Base-by-base conservation (phyloP, 1,140 invertebrate species). In the Xylocopa sonorina region DNA sequence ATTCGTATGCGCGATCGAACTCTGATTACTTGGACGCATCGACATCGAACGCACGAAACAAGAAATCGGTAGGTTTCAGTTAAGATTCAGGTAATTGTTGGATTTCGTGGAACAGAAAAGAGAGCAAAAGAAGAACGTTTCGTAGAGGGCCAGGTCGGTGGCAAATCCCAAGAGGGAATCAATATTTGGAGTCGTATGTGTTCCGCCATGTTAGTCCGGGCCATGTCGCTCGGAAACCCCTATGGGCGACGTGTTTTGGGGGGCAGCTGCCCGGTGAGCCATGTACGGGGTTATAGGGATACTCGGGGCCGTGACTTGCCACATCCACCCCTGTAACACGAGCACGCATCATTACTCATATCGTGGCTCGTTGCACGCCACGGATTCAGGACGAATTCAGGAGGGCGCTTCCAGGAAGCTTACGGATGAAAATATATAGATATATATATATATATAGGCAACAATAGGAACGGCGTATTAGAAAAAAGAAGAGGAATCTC, bases 271-370 rank as follows among this genome's bases (percentile, higher is more conserved):
- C 81, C 53, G 74, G 78, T 71, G 66, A 80, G 80, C 67, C 72
- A 72, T 80, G 81, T 82, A 86, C 63, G 77, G 87, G 83, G 76
- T 88, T 86, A 83, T 63, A 86, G 87, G 88, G 88, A 89, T 90
- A 91, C 90, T 91, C 86, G 88, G 89, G 72, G 88, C 86, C 87
- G 86, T 92, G 91, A 92, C 91, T 91, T 90, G 90, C 90, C 62
- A 90, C 78, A 92, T 88, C 87, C 82, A 89, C 90, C 91, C 90
- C 90, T 89, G 58, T 85, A 89, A 91, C 86, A 88, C 86, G 88
- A 87, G 89, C 91, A 92, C 91, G 90, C 91, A 92, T 91, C 91
- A 92, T 92, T 92, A 92, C 91, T 92, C 91, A 92, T 92, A 92
- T 91, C 90, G 85, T 85, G 88, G 88, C 91, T 91, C 86, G 87